These are phyloP conservation scores for Anguilla obscura DNA, from an alignment of 2,797 vertebrate genomes.

Conservation along the genomic window DNA sequence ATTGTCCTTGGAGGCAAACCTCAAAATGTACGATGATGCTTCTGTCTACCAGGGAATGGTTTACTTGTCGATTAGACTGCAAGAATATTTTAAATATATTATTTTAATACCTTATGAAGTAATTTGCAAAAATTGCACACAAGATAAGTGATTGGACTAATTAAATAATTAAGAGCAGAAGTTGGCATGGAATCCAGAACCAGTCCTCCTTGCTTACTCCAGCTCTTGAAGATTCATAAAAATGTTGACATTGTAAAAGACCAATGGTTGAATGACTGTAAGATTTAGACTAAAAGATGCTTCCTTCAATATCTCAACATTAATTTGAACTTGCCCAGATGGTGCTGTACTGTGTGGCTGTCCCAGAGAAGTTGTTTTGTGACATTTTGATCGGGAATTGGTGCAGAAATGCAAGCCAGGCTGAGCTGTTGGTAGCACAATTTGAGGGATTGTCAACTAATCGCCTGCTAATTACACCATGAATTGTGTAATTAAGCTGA, in stretches of 20 bases:
- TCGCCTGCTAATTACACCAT: slow-evolving; percentile 89
- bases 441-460: slow-evolving; percentile 86
- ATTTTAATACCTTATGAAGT: no score
- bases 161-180: no score
- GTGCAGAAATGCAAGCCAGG: slow-evolving; percentile 22
- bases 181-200: no score
- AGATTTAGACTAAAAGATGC: not conserved
- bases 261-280: not conserved
- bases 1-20: not conserved
- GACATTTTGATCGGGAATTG: slow-evolving; percentile 13
- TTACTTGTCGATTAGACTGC: no score
- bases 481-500: slow-evolving; percentile 91
- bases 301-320: not conserved
- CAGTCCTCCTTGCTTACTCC: not conserved
- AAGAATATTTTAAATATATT: no score
- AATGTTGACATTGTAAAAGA: not conserved
- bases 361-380: not conserved
- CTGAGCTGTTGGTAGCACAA: slow-evolving; percentile 62
- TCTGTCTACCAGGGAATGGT: no score
- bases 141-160: no score
- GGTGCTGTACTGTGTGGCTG: not conserved
- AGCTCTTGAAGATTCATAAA: not conserved
- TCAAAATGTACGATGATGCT: not conserved
- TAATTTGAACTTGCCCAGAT: not conserved
- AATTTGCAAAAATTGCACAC: no score